Base-by-base conservation (phyloP, 2,888 invertebrate genomes). In the Tinea pellionella region DNA sequence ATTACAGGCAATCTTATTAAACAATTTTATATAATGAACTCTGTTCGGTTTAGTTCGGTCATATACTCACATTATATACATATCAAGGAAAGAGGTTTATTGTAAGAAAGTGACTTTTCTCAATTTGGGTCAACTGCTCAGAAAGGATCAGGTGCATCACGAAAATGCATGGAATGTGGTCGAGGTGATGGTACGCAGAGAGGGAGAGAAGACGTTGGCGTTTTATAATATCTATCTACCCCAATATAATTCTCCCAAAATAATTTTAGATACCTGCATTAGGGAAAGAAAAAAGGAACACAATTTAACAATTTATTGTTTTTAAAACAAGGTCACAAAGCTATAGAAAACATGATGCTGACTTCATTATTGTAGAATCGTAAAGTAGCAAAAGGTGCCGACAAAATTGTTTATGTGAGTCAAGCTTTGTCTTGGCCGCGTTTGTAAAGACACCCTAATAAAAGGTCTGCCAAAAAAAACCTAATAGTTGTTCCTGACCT, bases 371-470 rank as follows among this genome's bases (percentile, higher is more conserved):
- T n/a, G 18, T 29, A 51, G 37, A 60, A 18, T 63, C 65, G 60
- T 65, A 83, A 85, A 84, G 70, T 64, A 64, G 73, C 78, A 78
- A 83, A 60, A 83, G 80, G 78, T 76, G 76, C 84, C 83, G 84
- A 80, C 83, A 78, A 75, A 68, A 69, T 80, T 82, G 82, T 87
- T 85, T 86, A 85, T 85, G 83, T 80, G 65, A 67, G 37, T 55
- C 30, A 41, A 37, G 78, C 84, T 86, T 87, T 86, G 80, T 82
- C 78, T 83, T 77, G n/a, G 77, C 85, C 83, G 83, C 82, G 64
- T 72, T 83, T 83, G 80, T 75, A 75, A 82, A 80, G 85, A 85
- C 86, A 86, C 85, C 87, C 84, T 81, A 80, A 86, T 86, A 87
- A 84, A 86, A 83, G 81, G 79, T 79, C 81, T 83, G 78, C 80